Conservation (phyloP, 2,888 invertebrate species). For the Neoscelio sp. region DNA sequence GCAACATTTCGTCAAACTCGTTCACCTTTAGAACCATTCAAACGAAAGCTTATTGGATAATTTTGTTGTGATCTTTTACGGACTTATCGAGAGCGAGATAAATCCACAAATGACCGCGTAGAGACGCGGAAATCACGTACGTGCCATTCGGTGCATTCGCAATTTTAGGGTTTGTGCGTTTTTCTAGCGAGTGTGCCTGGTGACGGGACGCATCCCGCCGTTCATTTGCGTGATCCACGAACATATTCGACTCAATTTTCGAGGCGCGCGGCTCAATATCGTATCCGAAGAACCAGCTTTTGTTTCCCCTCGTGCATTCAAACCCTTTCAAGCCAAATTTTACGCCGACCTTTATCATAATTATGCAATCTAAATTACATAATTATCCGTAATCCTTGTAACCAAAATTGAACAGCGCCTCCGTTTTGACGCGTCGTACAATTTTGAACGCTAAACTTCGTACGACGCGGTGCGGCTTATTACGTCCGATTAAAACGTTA, state of each 20-base stretch:
- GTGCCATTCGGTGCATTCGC: background rate
- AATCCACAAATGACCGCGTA: background rate
- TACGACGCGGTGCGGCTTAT: too few relatives aligned
- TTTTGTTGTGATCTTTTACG: too few relatives aligned
- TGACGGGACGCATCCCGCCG: conserved; percentile 39
- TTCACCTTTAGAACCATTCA: too few relatives aligned
- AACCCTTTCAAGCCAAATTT: conserved; percentile 39
- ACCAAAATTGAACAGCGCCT: background rate
- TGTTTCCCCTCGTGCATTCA: conserved; percentile 24
- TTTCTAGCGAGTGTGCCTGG: conserved; percentile 65
- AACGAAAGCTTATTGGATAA: too few relatives aligned
- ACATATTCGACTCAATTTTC: conserved; percentile 68
- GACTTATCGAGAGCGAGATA: background rate
- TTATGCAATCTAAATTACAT: conserved; percentile 31
- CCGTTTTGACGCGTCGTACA: too few relatives aligned
- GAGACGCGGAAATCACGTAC: background rate
- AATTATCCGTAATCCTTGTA: conserved; percentile 11
- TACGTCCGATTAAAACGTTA: too few relatives aligned
- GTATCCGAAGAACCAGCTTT: conserved; percentile 30
- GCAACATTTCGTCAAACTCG: too few relatives aligned
- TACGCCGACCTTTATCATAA: conserved; percentile 17
- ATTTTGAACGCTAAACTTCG: too few relatives aligned
- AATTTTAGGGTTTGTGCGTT: conserved; percentile 23
- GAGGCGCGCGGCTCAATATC: conserved; percentile 26
- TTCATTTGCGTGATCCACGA: conserved; percentile 68